Base-by-base conservation (phyloP, 2,797 vertebrate species). In the Carapus acus region DNA sequence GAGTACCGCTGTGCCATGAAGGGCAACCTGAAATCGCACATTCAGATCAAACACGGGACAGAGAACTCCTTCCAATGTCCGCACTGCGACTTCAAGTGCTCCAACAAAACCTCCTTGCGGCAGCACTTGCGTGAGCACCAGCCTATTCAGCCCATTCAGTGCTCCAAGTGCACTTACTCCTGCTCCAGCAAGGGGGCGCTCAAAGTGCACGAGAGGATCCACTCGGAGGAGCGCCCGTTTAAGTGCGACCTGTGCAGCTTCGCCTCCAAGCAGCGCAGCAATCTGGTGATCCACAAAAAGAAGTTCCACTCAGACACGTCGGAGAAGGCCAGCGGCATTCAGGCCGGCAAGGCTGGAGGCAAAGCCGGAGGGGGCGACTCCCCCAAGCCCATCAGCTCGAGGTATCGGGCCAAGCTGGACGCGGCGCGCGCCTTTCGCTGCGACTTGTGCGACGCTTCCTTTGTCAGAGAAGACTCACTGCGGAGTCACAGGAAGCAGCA, bases 1-100 rank as follows among this genome's bases (percentile, higher is more conserved):
- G 90, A 94, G 0, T 95, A 98, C 66, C 90, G 93, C 72, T 98
- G 96, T 27, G 94, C 96, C 80, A 99, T 99, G 94, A 99, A 99
- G 43, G 94, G 94, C 36, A 99, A 99, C 86, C 79, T 99, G 20
- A 98, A 98, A 49, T 98, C 94, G 0, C 96, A 99, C 81, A 62
- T 94, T 40, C 91, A 93, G 59, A 91, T 97, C 84, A 95, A 95
- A 68, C 96, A 99, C 52, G 86, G 89, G 65, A 76, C 84, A 0
- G 88, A 90, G 22, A 87, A 90, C 77, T 81, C 88, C 14, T 90
- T 92, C 73, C 84, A 83, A 69, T 99, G 96, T 58, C 64, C 69
- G 0, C 88, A 92, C 49, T 99, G 96, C 1, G 90, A 94, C 29
- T 99, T 96, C 81, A 88, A 86, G 67, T 97, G 94, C 2, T 85